phyloP scores from a whole-genome alignment of 2,797 vertebrate genomes.

The Fringilla coelebs region DNA sequence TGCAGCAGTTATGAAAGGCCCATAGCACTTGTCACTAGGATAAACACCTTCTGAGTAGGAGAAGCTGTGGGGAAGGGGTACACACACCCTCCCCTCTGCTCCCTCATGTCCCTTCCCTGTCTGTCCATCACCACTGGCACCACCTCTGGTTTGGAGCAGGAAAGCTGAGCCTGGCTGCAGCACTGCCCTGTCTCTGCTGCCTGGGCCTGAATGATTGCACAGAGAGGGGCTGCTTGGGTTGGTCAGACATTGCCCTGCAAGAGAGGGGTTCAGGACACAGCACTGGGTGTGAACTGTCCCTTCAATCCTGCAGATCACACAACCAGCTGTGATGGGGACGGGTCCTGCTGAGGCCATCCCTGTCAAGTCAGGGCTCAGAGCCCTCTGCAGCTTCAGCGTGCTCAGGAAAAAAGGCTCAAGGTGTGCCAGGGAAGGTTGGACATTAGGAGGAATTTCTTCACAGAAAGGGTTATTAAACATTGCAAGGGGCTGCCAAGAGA shows the following conservation, averaged over 20 bases:
- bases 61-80: not conserved
- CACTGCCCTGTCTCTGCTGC: not conserved
- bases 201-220: fast-evolving
- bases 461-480: not conserved
- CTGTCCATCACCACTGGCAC: not conserved
- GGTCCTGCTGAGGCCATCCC: not conserved
- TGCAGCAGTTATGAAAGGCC: conserved; percentile 68
- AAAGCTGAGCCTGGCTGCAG: not conserved
- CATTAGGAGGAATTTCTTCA: not conserved
- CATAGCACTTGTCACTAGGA: conserved; percentile 61
- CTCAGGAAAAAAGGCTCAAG: not conserved
- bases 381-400: fast-evolving
- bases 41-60: conserved; percentile 55
- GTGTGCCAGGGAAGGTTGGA: not conserved
- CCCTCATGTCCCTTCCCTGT: not conserved
- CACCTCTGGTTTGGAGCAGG: not conserved
- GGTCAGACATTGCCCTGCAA: not conserved
- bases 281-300: fast-evolving
- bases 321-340: not conserved
- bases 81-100: not conserved
- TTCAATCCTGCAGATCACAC: not conserved
- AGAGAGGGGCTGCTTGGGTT: not conserved
- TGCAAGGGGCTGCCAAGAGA: not conserved
- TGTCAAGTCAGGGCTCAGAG: not conserved
- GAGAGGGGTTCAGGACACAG: not conserved